phyloP scores from a whole-genome alignment of 2,888 invertebrate species.

The Metalampra italica region DNA sequence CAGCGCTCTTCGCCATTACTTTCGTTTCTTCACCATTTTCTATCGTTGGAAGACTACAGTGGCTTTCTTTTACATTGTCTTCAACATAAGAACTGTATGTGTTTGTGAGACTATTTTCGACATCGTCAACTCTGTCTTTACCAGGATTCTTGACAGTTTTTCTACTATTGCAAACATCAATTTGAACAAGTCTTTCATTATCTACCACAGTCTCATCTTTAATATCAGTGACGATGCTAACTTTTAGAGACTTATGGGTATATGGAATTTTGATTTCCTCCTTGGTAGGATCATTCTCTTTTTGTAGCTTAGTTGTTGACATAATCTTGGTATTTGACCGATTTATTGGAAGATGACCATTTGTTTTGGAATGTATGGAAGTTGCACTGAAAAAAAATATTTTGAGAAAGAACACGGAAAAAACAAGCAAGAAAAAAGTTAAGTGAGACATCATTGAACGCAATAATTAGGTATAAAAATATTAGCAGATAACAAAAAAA shows the following conservation, averaged over 20 bases:
- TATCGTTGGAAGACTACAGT: constrained; percentile 18
- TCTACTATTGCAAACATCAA: constrained; percentile 49
- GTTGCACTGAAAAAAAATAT: constrained; percentile 49
- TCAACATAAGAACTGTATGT: not conserved
- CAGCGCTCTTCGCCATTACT: constrained; percentile 13
- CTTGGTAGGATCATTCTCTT: constrained; percentile 57
- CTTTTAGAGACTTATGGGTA: constrained; percentile 43
- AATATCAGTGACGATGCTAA: constrained; percentile 46
- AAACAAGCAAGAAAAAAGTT: not conserved
- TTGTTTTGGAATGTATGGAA: constrained; percentile 51
- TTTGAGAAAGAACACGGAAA: constrained; percentile 2
- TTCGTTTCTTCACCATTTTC: constrained; percentile 23
- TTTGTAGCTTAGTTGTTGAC: constrained; percentile 44
- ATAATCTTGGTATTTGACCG: constrained; percentile 26
- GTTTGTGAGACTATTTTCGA: constrained; percentile 11
- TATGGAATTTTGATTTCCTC: constrained; percentile 39
- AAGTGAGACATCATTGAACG: not conserved
- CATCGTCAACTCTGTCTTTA: constrained; percentile 21
- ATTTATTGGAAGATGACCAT: constrained; percentile 26
- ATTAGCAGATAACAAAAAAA: not conserved
- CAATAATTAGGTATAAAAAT: too few relatives aligned
- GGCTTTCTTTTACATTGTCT: constrained; percentile 12
- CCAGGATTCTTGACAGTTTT: constrained; percentile 47
- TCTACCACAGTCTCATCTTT: constrained; percentile 24
- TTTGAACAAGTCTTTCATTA: constrained; percentile 38